Evolutionary conservation across 2,888 invertebrate genomes (phyloP).

Genomic region (Ctena decussata): DNA sequence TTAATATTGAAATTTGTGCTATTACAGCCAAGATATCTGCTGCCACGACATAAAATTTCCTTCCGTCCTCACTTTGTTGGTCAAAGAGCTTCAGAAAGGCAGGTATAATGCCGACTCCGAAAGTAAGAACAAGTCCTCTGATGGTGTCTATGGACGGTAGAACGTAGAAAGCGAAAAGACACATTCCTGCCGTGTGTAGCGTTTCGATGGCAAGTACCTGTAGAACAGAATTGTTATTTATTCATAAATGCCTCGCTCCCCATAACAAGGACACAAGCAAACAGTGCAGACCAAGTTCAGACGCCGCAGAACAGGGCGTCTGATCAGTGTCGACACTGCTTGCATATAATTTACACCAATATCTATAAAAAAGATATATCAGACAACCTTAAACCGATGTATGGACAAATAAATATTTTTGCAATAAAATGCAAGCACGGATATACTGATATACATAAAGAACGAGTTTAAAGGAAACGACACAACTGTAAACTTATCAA

Average conservation of each 20-base stretch:
- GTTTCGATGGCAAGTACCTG: conserved; percentile 94
- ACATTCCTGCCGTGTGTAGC: conserved; percentile 95
- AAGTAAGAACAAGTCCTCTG: conserved; percentile 98
- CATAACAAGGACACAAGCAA: not conserved
- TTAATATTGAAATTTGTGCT: conserved; percentile 73
- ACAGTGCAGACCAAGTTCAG: no score
- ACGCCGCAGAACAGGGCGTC: no score
- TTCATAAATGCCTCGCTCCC: not conserved
- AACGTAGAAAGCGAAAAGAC: conserved; percentile 94
- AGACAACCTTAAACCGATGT: no score
- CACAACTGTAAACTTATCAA: no score
- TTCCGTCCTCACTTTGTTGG: conserved; percentile 64
- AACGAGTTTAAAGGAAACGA: no score
- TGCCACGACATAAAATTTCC: conserved; percentile 64
- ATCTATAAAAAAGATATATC: no score
- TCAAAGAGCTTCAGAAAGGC: conserved; percentile 87
- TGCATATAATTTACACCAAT: no score
- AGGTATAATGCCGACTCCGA: conserved; percentile 97
- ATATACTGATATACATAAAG: no score
- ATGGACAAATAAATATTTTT: no score
- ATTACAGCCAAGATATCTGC: conserved; percentile 70
- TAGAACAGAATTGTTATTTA: not conserved
- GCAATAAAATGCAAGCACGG: no score
- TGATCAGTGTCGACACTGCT: no score
- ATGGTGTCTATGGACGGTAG: conserved; percentile 97